These are phyloP conservation scores for Eriocheir sinensis DNA, from an alignment of 1,140 invertebrate species.

Conservation along the genomic window DNA sequence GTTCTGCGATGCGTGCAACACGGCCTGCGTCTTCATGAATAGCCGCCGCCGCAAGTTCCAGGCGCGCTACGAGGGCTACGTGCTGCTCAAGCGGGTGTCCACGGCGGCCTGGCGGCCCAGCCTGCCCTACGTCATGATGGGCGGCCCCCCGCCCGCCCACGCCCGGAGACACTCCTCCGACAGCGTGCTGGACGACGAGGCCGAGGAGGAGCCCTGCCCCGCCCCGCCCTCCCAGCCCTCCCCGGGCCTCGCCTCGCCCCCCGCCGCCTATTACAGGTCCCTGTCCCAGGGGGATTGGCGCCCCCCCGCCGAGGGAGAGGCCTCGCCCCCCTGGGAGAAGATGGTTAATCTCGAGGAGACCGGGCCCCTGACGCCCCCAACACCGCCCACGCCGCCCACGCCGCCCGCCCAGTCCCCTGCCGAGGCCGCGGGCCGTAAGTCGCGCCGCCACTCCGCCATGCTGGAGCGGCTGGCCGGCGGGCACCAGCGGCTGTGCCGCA, in stretches of 20 bases:
- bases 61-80: slow-evolving; percentile 78
- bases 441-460: slow-evolving; percentile 71
- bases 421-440: slow-evolving; percentile 59
- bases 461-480: slow-evolving; percentile 68
- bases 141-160: slow-evolving; percentile 20
- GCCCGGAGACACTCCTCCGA: slow-evolving; percentile 66
- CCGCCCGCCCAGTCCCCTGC: neutral
- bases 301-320: neutral
- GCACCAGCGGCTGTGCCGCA: slow-evolving; percentile 76
- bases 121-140: slow-evolving; percentile 73
- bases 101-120: slow-evolving; percentile 34
- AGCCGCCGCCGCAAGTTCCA: slow-evolving; percentile 77
- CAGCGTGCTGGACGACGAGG: slow-evolving; percentile 61
- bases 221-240: neutral
- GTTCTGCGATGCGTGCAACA: slow-evolving; percentile 79
- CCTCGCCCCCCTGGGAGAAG: slow-evolving; percentile 51
- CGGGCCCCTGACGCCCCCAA: neutral
- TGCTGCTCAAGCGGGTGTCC: slow-evolving; percentile 72
- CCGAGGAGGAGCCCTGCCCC: neutral
- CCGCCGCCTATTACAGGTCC: slow-evolving; percentile 50
- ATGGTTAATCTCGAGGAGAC: slow-evolving; percentile 54
- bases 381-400: slow-evolving; percentile 7
- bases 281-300: slow-evolving; percentile 59
- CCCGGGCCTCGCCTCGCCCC: slow-evolving; percentile 24
- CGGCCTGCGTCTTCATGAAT: slow-evolving; percentile 77